phyloP scores from a whole-genome alignment of 2,113 vertebrate species.

The Sebastes fasciatus region DNA sequence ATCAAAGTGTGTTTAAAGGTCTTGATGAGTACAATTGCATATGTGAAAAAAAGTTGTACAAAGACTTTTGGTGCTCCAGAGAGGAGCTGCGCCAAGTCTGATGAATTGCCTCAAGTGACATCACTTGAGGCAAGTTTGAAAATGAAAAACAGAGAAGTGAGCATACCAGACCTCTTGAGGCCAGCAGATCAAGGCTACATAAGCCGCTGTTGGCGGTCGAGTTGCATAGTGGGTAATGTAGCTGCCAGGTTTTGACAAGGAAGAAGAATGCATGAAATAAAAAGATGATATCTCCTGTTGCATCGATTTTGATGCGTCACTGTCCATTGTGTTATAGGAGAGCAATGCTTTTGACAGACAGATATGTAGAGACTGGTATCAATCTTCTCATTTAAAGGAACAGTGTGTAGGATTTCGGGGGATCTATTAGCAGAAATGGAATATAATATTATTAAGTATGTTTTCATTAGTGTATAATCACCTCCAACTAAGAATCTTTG shows the following conservation, averaged over 20 bases:
- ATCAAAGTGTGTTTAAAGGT: not conserved
- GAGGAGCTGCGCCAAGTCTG: not conserved
- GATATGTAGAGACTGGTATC: not conserved
- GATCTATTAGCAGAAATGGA: no score
- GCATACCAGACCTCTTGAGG: not conserved
- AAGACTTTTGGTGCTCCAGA: not conserved
- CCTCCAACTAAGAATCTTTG: no score
- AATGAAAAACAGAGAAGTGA: not conserved
- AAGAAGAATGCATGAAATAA: not conserved
- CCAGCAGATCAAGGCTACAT: not conserved
- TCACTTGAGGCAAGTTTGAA: not conserved
- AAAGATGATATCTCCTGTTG: not conserved
- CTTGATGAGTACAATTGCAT: not conserved
- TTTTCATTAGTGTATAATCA: no score
- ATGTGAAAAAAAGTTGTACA: not conserved
- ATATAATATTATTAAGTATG: no score
- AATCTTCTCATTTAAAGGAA: not conserved
- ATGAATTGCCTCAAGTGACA: not conserved
- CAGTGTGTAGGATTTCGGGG: no score
- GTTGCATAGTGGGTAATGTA: not conserved
- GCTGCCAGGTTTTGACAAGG: not conserved
- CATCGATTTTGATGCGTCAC: not conserved
- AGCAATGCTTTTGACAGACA: not conserved
- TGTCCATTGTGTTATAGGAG: not conserved
- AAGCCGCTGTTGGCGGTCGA: not conserved